Evolutionary conservation across 92 coral and sea anemone genomes (phyloP).

Genomic region (Siderastrea siderea): DNA sequence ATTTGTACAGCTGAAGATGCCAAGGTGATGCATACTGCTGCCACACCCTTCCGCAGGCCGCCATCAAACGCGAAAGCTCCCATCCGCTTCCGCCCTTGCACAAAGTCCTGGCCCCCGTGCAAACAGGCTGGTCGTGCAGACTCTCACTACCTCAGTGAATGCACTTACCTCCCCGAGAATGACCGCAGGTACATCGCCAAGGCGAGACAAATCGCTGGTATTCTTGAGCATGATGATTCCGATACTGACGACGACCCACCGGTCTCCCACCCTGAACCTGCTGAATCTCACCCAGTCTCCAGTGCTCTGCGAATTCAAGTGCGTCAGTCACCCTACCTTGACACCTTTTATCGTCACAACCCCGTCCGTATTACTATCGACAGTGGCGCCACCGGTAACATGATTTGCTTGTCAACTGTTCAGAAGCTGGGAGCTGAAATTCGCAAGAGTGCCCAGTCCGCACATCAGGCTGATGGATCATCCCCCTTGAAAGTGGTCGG

Average conservation of each 20-base stretch:
- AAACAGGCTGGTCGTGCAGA: conserved; percentile 50
- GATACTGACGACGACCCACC: not conserved
- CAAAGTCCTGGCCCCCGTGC: conserved; percentile 29
- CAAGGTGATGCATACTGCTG: conserved; percentile 41
- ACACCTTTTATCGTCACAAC: conserved; percentile 32
- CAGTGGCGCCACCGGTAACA: too few species aligned
- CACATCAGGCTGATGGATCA: conserved; percentile 58
- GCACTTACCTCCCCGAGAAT: conserved; percentile 23
- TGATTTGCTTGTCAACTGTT: conserved; percentile 36
- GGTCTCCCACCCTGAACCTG: not conserved
- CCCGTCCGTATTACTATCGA: too few species aligned
- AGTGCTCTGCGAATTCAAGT: conserved; percentile 15
- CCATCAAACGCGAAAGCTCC: too few species aligned
- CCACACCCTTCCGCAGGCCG: too few species aligned
- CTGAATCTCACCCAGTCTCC: not conserved
- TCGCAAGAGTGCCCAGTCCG: too few species aligned
- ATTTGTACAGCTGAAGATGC: too few species aligned
- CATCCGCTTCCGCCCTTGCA: too few species aligned
- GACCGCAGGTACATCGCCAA: too few species aligned
- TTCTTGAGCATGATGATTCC: too few species aligned
- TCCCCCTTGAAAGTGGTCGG: conserved; percentile 41
- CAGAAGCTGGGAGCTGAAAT: not conserved
- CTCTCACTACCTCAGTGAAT: conserved; percentile 47
- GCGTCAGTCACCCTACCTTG: conserved; percentile 50
- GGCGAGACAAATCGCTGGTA: too few species aligned